Conservation (phyloP, 23 tunicate genomes). For the Trididemnum clinides region DNA sequence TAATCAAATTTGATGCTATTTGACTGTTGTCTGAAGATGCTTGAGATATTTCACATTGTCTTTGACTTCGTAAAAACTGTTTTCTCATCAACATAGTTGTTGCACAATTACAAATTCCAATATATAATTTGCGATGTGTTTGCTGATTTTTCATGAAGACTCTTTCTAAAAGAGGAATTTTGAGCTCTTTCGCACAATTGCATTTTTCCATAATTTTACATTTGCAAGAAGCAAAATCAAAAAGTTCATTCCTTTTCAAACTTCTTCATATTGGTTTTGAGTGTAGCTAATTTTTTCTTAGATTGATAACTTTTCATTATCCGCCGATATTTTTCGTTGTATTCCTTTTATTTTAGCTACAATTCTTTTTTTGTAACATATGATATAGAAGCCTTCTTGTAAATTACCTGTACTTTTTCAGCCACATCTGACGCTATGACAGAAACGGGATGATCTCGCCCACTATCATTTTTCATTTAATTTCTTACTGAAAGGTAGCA, state of each 20-base stretch:
- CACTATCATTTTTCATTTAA: neutral
- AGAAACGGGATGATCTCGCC: neutral
- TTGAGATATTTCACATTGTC: neutral
- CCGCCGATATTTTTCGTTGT: neutral
- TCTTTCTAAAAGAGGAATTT: neutral
- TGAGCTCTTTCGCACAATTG: constrained; percentile 2
- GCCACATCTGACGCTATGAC: neutral
- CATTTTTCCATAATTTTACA: neutral
- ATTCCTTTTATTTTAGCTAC: neutral
- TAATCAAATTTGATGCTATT: neutral
- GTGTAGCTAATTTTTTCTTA: neutral
- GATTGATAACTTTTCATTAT: neutral
- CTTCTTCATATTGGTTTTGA: neutral
- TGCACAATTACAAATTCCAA: neutral
- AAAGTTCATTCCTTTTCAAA: neutral
- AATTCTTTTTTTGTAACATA: neutral
- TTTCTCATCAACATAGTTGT: neutral
- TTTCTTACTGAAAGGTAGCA: constrained; percentile 8
- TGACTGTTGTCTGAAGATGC: neutral
- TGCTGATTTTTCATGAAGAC: neutral
- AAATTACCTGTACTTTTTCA: constrained; percentile 2
- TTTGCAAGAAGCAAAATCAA: constrained; percentile 11
- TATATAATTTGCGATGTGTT: neutral
- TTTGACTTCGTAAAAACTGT: neutral
- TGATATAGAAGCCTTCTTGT: neutral